Evolutionary conservation across 2,797 vertebrate genomes (phyloP), one percentile per base, ranked within the genome.

Genomic region (Myripristis murdjan): DNA sequence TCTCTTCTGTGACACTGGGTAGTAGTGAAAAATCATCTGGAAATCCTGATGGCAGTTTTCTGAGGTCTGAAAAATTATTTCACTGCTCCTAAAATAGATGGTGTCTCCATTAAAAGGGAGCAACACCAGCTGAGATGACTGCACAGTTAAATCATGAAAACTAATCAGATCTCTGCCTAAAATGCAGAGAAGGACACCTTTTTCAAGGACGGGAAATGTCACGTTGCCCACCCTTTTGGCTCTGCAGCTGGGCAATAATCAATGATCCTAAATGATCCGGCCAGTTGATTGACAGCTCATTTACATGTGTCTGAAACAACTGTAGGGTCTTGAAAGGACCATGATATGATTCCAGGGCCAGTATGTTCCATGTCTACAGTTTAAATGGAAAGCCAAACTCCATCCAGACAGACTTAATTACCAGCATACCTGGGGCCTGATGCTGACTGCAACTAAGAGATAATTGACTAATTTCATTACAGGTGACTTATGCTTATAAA

Each of bases 381-480:
- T 11, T 35, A 35, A 35, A 11, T 11, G 11, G 37, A 39, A 12
- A 39, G 37, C 37, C 37, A 39, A 3, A 12, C 2, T 41, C 10
- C 22, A 31, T 73, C 64, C 57, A 71, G 55, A 83, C 39, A 61
- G 0, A 59, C 44, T 53, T 64, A 22, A 62, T 58, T 46, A 49
- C 26, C 58, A 44, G 54, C 51, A 79, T 43, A 51, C 39, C 6
- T 47, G 26, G 23, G 6, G 26, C n/a, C 64, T 73, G 54, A 68
- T 52, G 60, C 26, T 64, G 52, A 54, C 54, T 74, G 61, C 46
- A 78, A 49, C 56, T 71, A 67, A 67, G 43, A 71, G 41, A 51
- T 77, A 73, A 76, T 53, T 81, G 71, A 60, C 87, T 87, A 57
- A 76, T 80, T 83, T 82, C 59, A 66, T 70, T 35, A 35, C 57